A percentile compares a stretch with the other conserved stretches of the same genome.
Conservation (phyloP, 2,797 vertebrate species). For the Carcharodon carcharias region DNA sequence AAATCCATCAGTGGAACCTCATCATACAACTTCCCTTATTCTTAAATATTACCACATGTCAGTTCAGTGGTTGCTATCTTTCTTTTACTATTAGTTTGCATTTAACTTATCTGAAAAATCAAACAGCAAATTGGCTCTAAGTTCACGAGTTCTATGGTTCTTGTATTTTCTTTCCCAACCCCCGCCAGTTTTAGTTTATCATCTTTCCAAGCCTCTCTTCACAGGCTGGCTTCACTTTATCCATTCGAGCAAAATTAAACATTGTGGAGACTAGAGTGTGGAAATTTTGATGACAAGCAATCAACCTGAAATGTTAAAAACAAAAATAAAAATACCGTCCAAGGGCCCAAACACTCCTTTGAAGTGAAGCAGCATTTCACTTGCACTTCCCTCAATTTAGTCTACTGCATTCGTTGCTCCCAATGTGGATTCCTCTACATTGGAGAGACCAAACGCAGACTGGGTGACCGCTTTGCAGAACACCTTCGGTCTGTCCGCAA, state of each 20-base stretch:
- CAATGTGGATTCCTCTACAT: too few species aligned
- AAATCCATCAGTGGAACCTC: too few species aligned
- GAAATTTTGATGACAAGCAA: neutral
- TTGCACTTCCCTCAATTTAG: too few species aligned
- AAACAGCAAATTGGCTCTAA: neutral
- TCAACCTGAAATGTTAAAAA: too few species aligned
- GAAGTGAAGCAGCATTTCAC: too few species aligned
- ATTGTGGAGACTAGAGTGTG: neutral
- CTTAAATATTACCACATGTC: neutral
- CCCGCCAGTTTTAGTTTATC: neutral
- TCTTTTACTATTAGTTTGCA: neutral
- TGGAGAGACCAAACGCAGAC: too few species aligned
- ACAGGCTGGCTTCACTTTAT: neutral
- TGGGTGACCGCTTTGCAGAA: too few species aligned
- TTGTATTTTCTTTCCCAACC: neutral
- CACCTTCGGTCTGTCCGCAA: too few species aligned
- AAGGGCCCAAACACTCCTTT: too few species aligned
- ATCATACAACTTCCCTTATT: too few species aligned
- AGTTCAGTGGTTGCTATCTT: neutral
- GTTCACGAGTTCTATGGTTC: neutral
- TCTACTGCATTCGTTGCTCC: too few species aligned
- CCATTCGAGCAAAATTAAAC: neutral
- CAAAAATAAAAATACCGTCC: too few species aligned
- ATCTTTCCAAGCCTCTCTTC: neutral
- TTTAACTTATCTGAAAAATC: neutral